Conservation (phyloP, 2,888 invertebrate genomes). For the Pheosia tremula region DNA sequence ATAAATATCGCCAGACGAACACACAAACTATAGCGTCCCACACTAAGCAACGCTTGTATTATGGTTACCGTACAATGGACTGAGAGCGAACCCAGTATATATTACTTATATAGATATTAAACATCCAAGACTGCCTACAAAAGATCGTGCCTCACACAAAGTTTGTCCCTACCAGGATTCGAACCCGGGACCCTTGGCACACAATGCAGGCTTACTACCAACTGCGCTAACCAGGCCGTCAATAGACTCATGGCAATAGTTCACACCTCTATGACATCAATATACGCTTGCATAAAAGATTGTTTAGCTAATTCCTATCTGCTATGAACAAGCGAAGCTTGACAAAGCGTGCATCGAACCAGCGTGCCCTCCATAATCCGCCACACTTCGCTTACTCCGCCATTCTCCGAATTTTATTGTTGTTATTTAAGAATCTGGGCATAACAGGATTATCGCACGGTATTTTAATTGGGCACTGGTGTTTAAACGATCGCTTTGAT, state of each 20-base stretch:
- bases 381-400: constrained; percentile 61
- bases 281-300: constrained; percentile 21
- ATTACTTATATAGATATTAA: too few relatives aligned
- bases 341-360: constrained; percentile 51
- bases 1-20: too few relatives aligned
- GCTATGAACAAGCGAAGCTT: constrained; percentile 41
- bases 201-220: too few relatives aligned
- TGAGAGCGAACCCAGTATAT: too few relatives aligned
- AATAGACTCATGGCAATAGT: constrained; percentile 3
- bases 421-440: constrained; percentile 70
- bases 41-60: too few relatives aligned
- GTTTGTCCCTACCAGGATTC: too few relatives aligned
- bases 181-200: too few relatives aligned
- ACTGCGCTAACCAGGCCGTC: too few relatives aligned
- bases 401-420: constrained; percentile 70
- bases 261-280: constrained; percentile 18
- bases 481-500: constrained; percentile 8
- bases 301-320: constrained; percentile 32
- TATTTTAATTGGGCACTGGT: constrained; percentile 57
- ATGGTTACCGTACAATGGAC: too few relatives aligned
- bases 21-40: too few relatives aligned
- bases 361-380: constrained; percentile 66
- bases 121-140: too few relatives aligned
- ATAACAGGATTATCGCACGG: constrained; percentile 72
- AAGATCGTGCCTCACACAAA: too few relatives aligned